Evolutionary conservation across 2,113 vertebrate genomes (phyloP), one percentile per base, ranked within the genome.

Genomic region (Eonycteris spelaea): DNA sequence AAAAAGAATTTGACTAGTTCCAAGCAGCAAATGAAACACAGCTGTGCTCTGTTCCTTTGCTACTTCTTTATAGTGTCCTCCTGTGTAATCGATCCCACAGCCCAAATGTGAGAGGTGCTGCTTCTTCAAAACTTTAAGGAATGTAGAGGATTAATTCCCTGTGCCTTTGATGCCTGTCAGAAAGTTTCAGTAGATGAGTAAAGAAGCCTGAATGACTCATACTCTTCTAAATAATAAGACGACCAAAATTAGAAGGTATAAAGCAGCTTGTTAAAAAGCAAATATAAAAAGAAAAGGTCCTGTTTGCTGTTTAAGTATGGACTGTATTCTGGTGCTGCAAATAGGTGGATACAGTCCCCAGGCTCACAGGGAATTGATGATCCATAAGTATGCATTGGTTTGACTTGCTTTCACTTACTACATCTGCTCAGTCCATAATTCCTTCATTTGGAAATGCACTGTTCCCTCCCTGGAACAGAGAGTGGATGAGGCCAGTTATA

Each of bases 191-290:
- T 61, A 94, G 45, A 57, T 61, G 7, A 74, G 59, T 91, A 89
- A 88, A 97, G 57, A 94, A 96, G 2, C 78, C 83, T 53, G 86
- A 88, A 83, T 80, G 89, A 96, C 59, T 86, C 77, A 93, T 61
- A 91, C 59, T 91, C 51, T 90, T 92, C n/a, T 91, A 86, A 92
- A 80, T 87, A 91, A 88, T 21, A 55, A 95, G 26, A 43, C 51
- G 87, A 63, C 16, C 35, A 71, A 79, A 82, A 53, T 65, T 87
- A 53, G 61, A 96, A 75, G 35, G 12, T 59, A 21, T 68, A 84
- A 84, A 96, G 35, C 7, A 92, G 48, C 26, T 83, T 86, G 61
- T 57, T 7, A 16, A 74, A 92, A 90, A 75, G 2, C 21, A 95
- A 95, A 73, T 55, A 51, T 53, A 83, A 61, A 43, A 89, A 43